These are phyloP conservation scores for Odocoileus virginianus DNA, from an alignment of 2,113 vertebrate genomes.

Conservation along the genomic window DNA sequence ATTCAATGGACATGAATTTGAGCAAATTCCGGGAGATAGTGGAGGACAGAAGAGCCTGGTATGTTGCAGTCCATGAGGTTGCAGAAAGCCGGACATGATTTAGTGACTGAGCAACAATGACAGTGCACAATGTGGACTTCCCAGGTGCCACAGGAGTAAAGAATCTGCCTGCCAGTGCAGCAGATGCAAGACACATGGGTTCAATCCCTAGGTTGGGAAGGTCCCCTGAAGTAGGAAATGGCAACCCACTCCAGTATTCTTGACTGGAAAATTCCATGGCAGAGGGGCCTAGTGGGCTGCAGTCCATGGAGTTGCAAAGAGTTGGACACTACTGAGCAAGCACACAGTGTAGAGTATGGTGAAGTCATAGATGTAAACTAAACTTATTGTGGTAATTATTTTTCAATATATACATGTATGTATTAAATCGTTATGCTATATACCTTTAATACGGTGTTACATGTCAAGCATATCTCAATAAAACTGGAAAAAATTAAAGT, in stretches of 20 bases:
- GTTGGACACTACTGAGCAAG: neutral
- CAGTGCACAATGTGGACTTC: neutral
- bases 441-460: neutral
- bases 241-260: rapidly evolving
- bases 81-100: neutral
- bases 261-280: neutral
- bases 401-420: neutral
- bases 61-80: neutral
- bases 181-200: neutral
- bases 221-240: neutral
- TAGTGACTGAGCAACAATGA: neutral
- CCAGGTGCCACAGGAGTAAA: rapidly evolving
- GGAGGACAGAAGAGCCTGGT: neutral
- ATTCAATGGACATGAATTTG: neutral
- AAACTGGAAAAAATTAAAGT: neutral
- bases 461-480: neutral
- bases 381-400: neutral
- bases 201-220: neutral
- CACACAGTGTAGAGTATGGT: neutral
- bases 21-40: neutral
- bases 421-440: neutral
- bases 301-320: neutral
- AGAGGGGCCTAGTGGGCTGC: neutral
- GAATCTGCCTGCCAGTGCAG: neutral
- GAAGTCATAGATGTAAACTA: neutral